A percentile compares a stretch with the other conserved stretches of the same genome.
These are phyloP conservation scores for Drosophila ezoana DNA, from an alignment of 2,888 invertebrate species.

Conservation along the genomic window DNA sequence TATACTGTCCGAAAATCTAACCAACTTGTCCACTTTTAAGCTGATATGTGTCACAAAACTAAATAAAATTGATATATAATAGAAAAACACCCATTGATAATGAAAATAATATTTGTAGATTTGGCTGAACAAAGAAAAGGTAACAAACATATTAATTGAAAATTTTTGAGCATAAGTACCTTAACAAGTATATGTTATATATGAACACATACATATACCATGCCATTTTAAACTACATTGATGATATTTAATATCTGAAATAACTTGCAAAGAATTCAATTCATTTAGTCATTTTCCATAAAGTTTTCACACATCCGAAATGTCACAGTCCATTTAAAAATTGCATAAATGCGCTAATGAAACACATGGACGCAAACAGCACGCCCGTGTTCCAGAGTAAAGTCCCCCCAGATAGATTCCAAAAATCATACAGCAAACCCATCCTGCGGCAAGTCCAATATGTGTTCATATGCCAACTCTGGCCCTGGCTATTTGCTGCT, in stretches of 20 bases:
- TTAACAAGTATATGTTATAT: not conserved
- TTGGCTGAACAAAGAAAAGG: too few relatives aligned
- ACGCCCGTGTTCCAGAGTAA: constrained; percentile 5
- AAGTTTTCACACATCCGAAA: constrained; percentile 55
- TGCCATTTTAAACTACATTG: not conserved
- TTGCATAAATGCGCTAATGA: constrained; percentile 77
- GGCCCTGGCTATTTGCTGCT: constrained; percentile 8
- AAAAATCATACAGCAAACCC: constrained; percentile 8
- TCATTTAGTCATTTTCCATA: constrained; percentile 48
- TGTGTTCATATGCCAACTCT: constrained; percentile 11
- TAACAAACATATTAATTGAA: too few relatives aligned
- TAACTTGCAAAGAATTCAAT: constrained; percentile 42
- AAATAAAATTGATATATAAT: not conserved
- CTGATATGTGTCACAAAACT: too few relatives aligned
- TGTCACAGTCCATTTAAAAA: constrained; percentile 60
- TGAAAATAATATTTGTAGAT: too few relatives aligned
- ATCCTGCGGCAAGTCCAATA: constrained; percentile 21
- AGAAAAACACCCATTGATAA: too few relatives aligned
- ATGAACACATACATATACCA: not conserved
- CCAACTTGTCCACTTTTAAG: too few relatives aligned
- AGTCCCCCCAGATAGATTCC: constrained; percentile 4
- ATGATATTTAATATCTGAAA: constrained; percentile 3
- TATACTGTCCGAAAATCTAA: too few relatives aligned
- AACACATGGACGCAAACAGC: constrained; percentile 53
- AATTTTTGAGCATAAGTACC: not conserved